Evolutionary conservation across 2,113 vertebrate genomes (phyloP).

Genomic region (Alligator mississippiensis): DNA sequence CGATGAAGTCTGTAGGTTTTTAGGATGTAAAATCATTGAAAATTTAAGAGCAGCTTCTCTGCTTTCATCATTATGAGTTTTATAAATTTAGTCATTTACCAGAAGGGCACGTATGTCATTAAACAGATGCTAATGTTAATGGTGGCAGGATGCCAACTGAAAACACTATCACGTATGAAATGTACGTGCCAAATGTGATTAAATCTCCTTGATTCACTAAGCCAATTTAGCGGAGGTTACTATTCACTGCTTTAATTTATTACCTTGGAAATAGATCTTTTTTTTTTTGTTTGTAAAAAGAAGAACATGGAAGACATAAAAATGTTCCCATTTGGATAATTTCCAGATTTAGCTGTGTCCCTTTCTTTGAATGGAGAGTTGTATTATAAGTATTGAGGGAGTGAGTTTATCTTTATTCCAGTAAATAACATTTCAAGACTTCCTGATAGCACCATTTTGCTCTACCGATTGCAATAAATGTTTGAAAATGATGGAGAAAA

Average conservation of each 20-base stretch:
- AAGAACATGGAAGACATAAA: neutral
- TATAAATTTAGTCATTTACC: neutral
- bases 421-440: neutral
- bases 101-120: neutral
- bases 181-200: neutral
- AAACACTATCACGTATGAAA: neutral
- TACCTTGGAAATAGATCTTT: neutral
- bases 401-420: neutral
- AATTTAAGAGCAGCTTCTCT: neutral
- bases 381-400: slow-evolving; percentile 16
- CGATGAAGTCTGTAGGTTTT: neutral
- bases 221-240: neutral
- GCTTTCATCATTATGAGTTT: neutral
- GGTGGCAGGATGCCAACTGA: slow-evolving; percentile 24
- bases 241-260: slow-evolving; percentile 5
- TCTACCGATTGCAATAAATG: neutral
- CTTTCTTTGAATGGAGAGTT: slow-evolving; percentile 8
- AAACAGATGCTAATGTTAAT: slow-evolving; percentile 4
- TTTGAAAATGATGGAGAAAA: neutral
- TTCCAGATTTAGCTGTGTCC: slow-evolving; percentile 15
- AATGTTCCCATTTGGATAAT: slow-evolving; percentile 13
- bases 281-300: slow-evolving; percentile 26
- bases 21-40: neutral
- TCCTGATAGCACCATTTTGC: slow-evolving; percentile 6
- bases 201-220: neutral